Conservation (phyloP, 2,797 vertebrate genomes). For the Poeciliopsis paucimaculata region DNA sequence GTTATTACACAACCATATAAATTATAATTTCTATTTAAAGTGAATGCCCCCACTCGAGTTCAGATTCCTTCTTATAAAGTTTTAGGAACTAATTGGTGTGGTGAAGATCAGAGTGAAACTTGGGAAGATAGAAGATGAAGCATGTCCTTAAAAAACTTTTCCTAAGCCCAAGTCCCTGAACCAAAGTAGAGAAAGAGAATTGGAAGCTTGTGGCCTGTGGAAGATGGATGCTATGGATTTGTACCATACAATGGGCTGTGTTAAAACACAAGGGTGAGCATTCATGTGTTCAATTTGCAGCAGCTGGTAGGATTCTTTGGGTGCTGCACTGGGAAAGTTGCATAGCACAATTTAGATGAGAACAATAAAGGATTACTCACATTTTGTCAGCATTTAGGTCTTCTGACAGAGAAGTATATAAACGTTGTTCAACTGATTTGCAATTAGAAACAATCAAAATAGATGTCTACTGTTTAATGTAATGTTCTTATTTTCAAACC, state of each 20-base stretch:
- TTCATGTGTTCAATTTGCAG: constrained; percentile 35
- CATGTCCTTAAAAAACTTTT: constrained; percentile 40
- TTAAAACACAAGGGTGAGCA: constrained; percentile 4
- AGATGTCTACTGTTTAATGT: neutral
- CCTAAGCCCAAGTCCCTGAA: constrained; percentile 12
- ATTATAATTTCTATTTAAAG: neutral
- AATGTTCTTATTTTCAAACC: neutral
- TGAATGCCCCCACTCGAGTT: neutral
- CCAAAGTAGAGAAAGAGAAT: constrained; percentile 20
- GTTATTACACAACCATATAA: neutral
- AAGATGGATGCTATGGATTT: constrained; percentile 57
- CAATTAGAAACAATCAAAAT: neutral
- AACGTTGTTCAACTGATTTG: neutral
- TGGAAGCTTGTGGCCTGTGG: constrained; percentile 9
- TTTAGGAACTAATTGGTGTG: constrained; percentile 15
- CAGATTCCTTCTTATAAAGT: neutral
- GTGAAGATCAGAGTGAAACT: constrained; percentile 10
- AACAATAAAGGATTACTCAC: neutral
- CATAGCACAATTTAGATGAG: neutral
- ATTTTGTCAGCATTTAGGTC: neutral
- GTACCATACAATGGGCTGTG: constrained; percentile 10
- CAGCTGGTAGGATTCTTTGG: constrained; percentile 4
- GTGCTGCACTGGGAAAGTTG: constrained; percentile 10
- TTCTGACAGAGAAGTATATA: neutral
- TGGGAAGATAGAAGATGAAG: constrained; percentile 33